phyloP scores from a whole-genome alignment of 2,797 vertebrate genomes.

The Lophotriccus pileatus region DNA sequence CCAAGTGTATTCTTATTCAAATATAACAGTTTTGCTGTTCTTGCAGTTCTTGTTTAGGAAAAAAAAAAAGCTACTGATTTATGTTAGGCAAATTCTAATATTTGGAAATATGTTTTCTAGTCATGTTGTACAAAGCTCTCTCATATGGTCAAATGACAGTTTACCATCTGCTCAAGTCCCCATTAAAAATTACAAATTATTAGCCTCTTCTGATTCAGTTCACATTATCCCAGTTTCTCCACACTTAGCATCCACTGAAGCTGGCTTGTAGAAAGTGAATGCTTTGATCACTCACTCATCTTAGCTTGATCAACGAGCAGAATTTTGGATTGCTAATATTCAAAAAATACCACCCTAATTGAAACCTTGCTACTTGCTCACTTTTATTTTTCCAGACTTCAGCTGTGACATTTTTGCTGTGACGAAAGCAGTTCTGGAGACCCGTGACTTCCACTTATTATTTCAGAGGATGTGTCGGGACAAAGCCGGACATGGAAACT shows the following conservation, averaged over 20 bases:
- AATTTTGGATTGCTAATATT: neutral
- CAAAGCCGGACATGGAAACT: slow-evolving; percentile 52
- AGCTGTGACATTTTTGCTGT: neutral
- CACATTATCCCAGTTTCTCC: neutral
- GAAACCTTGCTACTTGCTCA: neutral
- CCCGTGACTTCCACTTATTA: slow-evolving; percentile 66
- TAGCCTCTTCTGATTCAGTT: neutral
- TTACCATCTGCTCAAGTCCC: neutral
- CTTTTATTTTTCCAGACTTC: neutral
- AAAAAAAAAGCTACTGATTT: neutral
- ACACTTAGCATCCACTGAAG: neutral
- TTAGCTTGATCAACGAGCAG: neutral
- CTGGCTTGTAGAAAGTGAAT: neutral
- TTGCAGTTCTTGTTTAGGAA: neutral
- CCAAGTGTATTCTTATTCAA: neutral
- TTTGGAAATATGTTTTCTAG: neutral
- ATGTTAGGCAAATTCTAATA: neutral
- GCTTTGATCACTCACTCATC: neutral
- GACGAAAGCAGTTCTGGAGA: neutral
- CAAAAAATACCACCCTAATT: neutral
- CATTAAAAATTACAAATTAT: neutral
- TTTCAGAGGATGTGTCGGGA: slow-evolving; percentile 36
- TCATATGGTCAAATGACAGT: neutral
- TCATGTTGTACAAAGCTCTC: neutral
- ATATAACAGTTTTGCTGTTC: neutral